A percentile compares a stretch with the other conserved stretches of the same genome.
Evolutionary conservation across 2,888 invertebrate genomes (phyloP).

Genomic region (Epinotia bilunana): DNA sequence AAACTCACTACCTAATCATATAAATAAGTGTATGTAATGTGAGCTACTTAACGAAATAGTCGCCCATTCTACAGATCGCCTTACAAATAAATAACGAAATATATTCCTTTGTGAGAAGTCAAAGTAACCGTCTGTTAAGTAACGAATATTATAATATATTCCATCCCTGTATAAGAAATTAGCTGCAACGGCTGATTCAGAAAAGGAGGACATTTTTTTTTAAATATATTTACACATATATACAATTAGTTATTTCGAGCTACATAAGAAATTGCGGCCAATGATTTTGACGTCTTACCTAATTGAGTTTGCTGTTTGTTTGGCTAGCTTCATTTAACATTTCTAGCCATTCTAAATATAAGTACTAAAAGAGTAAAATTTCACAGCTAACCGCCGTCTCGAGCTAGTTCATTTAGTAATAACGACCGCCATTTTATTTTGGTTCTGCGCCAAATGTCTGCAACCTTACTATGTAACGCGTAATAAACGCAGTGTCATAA

Average conservation of each 20-base stretch:
- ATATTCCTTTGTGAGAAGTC: no score
- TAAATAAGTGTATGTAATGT: not conserved
- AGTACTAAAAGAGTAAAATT: not conserved
- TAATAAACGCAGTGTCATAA: slow-evolving; percentile 20
- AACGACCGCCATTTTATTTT: slow-evolving; percentile 27
- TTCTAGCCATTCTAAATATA: slow-evolving; percentile 3
- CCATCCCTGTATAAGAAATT: no score
- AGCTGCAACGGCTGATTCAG: no score
- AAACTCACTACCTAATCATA: no score
- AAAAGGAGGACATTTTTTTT: no score
- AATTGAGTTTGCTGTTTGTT: not conserved
- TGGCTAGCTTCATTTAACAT: not conserved
- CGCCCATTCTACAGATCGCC: no score
- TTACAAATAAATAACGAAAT: no score
- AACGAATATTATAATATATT: no score
- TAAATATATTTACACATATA: no score
- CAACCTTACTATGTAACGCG: slow-evolving; percentile 17
- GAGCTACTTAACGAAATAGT: not conserved
- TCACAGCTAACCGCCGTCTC: slow-evolving; percentile 13
- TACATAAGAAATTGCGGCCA: not conserved
- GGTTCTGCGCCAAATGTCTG: slow-evolving; percentile 23
- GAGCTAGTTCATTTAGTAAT: not conserved
- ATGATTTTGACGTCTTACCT: not conserved
- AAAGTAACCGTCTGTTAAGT: no score
- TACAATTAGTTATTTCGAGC: no score